phyloP scores from a whole-genome alignment of 30 jellyfish, hydroid and myxozoan species.

The Pelagia noctiluca region DNA sequence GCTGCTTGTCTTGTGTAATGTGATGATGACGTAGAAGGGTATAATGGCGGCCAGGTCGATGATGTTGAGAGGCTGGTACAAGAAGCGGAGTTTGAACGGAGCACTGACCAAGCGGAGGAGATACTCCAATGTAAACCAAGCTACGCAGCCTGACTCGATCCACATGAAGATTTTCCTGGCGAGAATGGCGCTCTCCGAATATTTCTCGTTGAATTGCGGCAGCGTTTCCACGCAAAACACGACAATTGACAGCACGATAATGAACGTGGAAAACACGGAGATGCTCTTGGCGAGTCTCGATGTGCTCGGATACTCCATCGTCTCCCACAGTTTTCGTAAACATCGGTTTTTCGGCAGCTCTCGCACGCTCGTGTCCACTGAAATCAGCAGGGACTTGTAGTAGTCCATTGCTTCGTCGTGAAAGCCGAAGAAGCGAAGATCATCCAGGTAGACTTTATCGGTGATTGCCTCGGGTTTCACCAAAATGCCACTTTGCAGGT shows the following conservation, averaged over 20 bases:
- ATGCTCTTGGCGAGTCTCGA: slow-evolving; percentile 64
- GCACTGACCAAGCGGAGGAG: slow-evolving; percentile 57
- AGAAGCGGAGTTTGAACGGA: slow-evolving; percentile 69
- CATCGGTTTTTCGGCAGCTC: slow-evolving; percentile 54
- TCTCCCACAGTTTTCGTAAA: slow-evolving; percentile 67
- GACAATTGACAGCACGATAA: slow-evolving; percentile 74
- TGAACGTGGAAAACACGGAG: slow-evolving; percentile 62
- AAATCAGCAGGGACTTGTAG: slow-evolving; percentile 34
- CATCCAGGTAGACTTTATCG: slow-evolving; percentile 75
- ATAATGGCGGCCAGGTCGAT: slow-evolving; percentile 83
- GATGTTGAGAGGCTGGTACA: slow-evolving; percentile 69
- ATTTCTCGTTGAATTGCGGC: slow-evolving; percentile 57
- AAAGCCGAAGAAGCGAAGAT: slow-evolving; percentile 83
- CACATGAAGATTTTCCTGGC: slow-evolving; percentile 47
- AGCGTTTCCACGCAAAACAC: slow-evolving; percentile 83
- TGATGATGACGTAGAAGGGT: slow-evolving; percentile 74
- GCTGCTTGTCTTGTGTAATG: slow-evolving; percentile 54
- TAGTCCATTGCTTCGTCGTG: slow-evolving; percentile 74
- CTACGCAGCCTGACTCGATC: slow-evolving; percentile 81
- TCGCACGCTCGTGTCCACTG: slow-evolving; percentile 19
- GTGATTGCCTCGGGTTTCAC: slow-evolving; percentile 79
- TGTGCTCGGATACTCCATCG: slow-evolving; percentile 81
- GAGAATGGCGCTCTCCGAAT: slow-evolving; percentile 1
- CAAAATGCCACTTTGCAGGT: slow-evolving; percentile 81
- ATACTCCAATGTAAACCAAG: slow-evolving; percentile 82